phyloP scores from a whole-genome alignment of 2,888 invertebrate genomes.

The Habroteleia sp. region DNA sequence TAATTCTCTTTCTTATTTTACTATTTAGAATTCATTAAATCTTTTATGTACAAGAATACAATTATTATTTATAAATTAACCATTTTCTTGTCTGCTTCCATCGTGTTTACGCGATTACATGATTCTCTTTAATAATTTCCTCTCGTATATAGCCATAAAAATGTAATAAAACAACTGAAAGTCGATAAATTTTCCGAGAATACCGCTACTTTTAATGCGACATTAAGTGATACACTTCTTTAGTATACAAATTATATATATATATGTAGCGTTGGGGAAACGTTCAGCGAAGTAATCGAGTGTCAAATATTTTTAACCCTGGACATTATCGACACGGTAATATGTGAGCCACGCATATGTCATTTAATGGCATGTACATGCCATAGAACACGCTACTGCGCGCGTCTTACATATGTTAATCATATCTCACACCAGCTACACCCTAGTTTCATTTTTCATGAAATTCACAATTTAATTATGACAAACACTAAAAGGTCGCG shows the following conservation, averaged over 20 bases:
- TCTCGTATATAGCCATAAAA: conserved; percentile 29
- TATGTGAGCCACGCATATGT: conserved; percentile 42
- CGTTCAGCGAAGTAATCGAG: conserved; percentile 15
- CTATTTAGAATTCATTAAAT: no score
- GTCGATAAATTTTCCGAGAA: conserved; percentile 44
- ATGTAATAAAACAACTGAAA: conserved; percentile 39
- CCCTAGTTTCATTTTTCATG: conserved; percentile 21
- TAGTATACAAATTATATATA: conserved; percentile 38
- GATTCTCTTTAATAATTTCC: conserved; percentile 7
- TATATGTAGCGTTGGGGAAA: conserved; percentile 21
- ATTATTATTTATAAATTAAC: conserved; percentile 3
- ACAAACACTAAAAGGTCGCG: conserved; percentile 7
- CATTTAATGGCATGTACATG: conserved; percentile 40
- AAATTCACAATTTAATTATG: conserved; percentile 35
- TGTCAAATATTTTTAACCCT: conserved; percentile 34
- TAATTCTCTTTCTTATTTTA: no score
- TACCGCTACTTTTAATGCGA: conserved; percentile 37
- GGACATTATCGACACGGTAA: conserved; percentile 31
- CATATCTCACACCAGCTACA: conserved; percentile 17
- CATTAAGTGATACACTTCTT: conserved; percentile 40
- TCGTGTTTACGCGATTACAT: not conserved
- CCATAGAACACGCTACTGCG: conserved; percentile 32
- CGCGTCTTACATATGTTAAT: conserved; percentile 44
- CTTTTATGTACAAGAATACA: no score
- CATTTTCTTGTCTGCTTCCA: no score